Conservation (phyloP, 2,888 invertebrate genomes). For the Elgonia sp. region DNA sequence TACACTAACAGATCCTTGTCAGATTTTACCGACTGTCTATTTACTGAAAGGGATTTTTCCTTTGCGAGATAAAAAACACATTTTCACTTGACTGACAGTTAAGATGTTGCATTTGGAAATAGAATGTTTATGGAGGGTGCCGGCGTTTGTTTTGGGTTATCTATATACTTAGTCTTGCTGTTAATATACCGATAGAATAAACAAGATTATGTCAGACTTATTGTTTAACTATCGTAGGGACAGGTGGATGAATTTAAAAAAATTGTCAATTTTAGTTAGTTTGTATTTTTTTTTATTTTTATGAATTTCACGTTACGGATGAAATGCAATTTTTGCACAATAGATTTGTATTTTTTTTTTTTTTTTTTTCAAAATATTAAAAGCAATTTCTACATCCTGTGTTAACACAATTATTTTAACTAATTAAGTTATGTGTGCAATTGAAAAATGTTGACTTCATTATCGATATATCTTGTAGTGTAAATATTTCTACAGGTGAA, state of each 20-base stretch:
- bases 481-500: conserved; percentile 58
- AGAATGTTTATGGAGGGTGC: not conserved
- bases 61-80: not conserved
- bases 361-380: too few species aligned
- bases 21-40: too few species aligned
- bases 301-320: too few species aligned
- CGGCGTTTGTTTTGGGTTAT: conserved; percentile 17
- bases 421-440: conserved; percentile 25
- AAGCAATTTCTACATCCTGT: too few species aligned
- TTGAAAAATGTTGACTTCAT: conserved; percentile 17
- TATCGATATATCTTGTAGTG: conserved; percentile 27
- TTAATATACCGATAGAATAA: conserved; percentile 6
- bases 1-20: too few species aligned
- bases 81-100: not conserved
- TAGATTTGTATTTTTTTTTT: too few species aligned
- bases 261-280: not conserved
- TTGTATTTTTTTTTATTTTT: not conserved
- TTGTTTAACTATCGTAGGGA: not conserved
- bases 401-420: conserved; percentile 7
- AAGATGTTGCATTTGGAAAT: not conserved
- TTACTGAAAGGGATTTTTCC: not conserved
- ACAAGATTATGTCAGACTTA: conserved; percentile 26
- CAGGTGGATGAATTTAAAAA: not conserved
- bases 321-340: too few species aligned
- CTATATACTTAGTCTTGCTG: not conserved